Base-by-base conservation (phyloP, 2,113 vertebrate genomes). In the Chaetops frenatus region DNA sequence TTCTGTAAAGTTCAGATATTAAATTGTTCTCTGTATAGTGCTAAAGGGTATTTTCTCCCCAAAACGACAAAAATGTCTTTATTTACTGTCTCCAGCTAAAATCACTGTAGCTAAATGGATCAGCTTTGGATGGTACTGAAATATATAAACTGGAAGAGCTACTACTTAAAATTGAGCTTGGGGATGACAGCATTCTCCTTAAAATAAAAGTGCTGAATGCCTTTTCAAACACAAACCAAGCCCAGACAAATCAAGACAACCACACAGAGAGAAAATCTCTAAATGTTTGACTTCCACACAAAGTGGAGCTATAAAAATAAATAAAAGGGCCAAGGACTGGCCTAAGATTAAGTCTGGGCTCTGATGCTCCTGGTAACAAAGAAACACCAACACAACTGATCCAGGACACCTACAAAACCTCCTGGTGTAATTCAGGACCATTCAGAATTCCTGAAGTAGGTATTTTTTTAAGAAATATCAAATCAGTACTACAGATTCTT, bases 201-300 rank as follows among this genome's bases (percentile, higher is more conserved):
- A 42, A 88, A 74, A 67, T n/a, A 21, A 4, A 74, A 64, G 18
- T 40, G 15, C 51, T 72, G 65, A 79, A 60, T 20, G 9, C 96
- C 95, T 97, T 85, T 98, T 94, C 96, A 98, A 97, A 97, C 93
- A 97, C 92, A 97, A 98, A 81, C 8, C 44, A 57, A 81, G 81
- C 3, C 13, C 40, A 67, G 44, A 56, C 11, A 53, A 81, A 38
- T 24, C 31, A 77, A 61, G 60, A 38, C 25, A 84, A 81, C 6
- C 28, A 48, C 2, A 8, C 4, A 66, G 71, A 67, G 5, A 66
- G 48, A 73, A 95, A 79, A 42, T 3, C n/a, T 33, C 97, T 77
- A 93, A 96, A 95, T 90, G 85, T 98, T 97, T 98, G 97, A 96
- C 95, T 96, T 90, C 93, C 97, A 95, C 90, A 97, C 97, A 10